Percentiles rank a stretch among this genome's conserved stretches.
phyloP scores from a whole-genome alignment of 2,888 invertebrate species.

The Heliconius erato region DNA sequence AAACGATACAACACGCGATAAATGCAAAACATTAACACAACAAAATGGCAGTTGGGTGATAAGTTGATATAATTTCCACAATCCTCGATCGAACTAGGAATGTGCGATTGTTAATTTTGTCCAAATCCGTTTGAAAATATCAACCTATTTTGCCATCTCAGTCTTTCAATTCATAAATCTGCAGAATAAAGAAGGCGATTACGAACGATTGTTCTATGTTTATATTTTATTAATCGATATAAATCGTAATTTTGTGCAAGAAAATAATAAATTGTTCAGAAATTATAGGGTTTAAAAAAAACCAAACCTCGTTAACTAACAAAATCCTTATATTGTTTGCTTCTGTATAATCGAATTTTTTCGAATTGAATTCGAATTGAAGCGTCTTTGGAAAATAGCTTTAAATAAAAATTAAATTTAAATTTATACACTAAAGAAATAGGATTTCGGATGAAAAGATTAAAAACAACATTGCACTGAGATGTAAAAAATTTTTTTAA shows the following conservation, averaged over 20 bases:
- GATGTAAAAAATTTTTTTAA: no score
- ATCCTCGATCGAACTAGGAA: constrained; percentile 57
- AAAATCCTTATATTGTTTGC: not conserved
- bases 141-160: constrained; percentile 78
- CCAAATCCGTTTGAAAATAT: constrained; percentile 58
- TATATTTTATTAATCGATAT: constrained; percentile 3
- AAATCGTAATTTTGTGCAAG: not conserved
- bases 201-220: constrained; percentile 52
- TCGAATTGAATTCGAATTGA: not conserved
- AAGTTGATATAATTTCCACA: constrained; percentile 33
- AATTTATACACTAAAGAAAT: not conserved
- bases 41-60: constrained; percentile 33
- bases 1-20: constrained; percentile 36
- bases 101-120: constrained; percentile 61
- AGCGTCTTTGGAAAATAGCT: not conserved
- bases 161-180: constrained; percentile 78
- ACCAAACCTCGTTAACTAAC: not conserved
- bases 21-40: constrained; percentile 50
- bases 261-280: not conserved
- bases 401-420: not conserved
- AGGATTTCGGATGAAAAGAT: not conserved
- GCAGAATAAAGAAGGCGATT: constrained; percentile 48
- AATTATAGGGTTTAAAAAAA: not conserved
- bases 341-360: not conserved
- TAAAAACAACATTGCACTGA: no score